Evolutionary conservation across 2,888 invertebrate genomes (phyloP), one percentile per base, ranked within the genome.

Genomic region (Allygus modestus): DNA sequence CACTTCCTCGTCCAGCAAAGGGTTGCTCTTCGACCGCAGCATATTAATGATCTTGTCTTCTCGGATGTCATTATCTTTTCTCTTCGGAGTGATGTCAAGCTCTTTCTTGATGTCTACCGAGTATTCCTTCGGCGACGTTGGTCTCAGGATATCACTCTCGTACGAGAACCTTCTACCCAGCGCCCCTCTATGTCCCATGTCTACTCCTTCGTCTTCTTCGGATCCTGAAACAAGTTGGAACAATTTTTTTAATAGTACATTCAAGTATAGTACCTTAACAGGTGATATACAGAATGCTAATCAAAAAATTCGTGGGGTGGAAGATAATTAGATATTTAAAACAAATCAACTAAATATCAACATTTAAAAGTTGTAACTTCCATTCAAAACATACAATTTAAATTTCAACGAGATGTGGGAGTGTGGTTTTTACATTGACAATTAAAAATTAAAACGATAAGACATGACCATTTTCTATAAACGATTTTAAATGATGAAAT

Each of bases 11-110:
- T 83, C 83, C 26, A 83, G 54, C 26, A 83, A 20, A 23, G 83
- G 83, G 43, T 75, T 83, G 37, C 83, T 83, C 31, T 73, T 51
- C 17, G 83, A 54, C 17, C 83, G 54, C 37, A 83, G 43, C 83
- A 83, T 83, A 26, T 83, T 83, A 37, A 73, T 81, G 41, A 81
- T 84, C 54, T 61, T 54, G 73, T 84, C 81, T 58, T 84, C 82
- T 20, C 69, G 23, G 58, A 58, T 61, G 26, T 81, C 75, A 37
- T 82, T 23, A 43, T 73, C 75, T 15, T 41, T 54, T 31, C 43
- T 73, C 43, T 71, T 84, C 83, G 73, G 46, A 26, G 17, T 83
- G n/a, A 51, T 7, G 69, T 83, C 83, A 33, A 81, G 51, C 17
- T 84, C 84, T 58, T 71, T 71, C 37, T 82, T 82, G 33, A 82